These are phyloP conservation scores for Papilio polytes DNA, from an alignment of 1,140 invertebrate genomes.

Conservation along the genomic window DNA sequence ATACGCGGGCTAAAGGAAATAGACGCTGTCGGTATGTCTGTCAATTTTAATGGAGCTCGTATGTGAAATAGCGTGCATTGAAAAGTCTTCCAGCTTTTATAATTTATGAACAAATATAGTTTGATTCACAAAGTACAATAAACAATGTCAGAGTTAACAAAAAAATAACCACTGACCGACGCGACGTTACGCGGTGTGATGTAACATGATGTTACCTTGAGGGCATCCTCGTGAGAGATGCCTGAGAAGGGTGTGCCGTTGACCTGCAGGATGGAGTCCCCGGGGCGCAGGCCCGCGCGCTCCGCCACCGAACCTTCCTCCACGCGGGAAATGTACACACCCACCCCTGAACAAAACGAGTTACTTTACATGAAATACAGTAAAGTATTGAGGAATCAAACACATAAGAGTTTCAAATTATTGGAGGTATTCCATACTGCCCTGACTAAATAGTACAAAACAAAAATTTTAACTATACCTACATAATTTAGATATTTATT, in stretches of 20 bases:
- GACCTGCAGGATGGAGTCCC: slow-evolving; percentile 95
- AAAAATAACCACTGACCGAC: no score
- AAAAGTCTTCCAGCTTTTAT: background rate
- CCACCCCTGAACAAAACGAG: slow-evolving; percentile 85
- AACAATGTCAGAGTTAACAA: background rate
- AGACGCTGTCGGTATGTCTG: background rate
- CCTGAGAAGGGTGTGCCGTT: slow-evolving; percentile 94
- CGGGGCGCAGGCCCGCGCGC: slow-evolving; percentile 91
- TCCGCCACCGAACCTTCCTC: slow-evolving; percentile 94
- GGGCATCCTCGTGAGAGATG: slow-evolving; percentile 93
- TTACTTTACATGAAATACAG: slow-evolving; percentile 3
- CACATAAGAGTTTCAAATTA: background rate
- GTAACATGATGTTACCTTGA: slow-evolving; percentile 86
- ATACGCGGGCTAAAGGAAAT: background rate
- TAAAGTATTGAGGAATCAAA: background rate
- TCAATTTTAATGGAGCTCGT: slow-evolving; percentile 24
- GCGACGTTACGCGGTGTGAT: slow-evolving; percentile 14
- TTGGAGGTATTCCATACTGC: background rate
- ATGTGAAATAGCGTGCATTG: background rate
- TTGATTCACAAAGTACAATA: background rate
- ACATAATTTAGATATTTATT: background rate
- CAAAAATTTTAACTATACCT: background rate
- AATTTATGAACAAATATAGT: background rate
- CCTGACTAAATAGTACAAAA: background rate
- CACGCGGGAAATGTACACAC: slow-evolving; percentile 94